Base-by-base conservation (phyloP, 2,888 invertebrate species). In the Bedellia somnulentella region DNA sequence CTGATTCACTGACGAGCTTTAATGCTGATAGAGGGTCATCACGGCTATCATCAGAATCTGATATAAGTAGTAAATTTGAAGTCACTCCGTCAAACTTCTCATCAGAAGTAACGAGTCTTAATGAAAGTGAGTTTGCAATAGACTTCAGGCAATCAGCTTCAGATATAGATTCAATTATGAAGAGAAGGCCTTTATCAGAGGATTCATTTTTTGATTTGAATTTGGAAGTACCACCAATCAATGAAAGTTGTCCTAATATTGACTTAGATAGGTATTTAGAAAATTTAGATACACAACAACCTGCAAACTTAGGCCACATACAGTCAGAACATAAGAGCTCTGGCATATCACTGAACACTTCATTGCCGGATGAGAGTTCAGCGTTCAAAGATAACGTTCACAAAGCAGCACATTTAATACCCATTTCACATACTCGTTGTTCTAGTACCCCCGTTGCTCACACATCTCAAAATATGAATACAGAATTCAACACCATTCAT, bases 171-270 rank as follows among this genome's bases (percentile, higher is more conserved):
- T 70, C 79, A 15, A 79, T 82, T 42, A 55, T 85, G 24, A 89
- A 86, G 45, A 71, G 89, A 29, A 68, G 87, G 39, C 88, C 89
- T 0, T 76, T 89, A 3, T 87, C 88, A 12, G 86, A 87, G 47
- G 86, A 89, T 43, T 86, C 85, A 27, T 63, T 83, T 24, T 85
- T 85, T 47, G 85, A 87, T 49, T 66, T 86, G 24, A 82, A 82
- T 34, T 80, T 81, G 8, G 58, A 82, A 12, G 79, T 80, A 40
- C 76, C 77, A 34, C 73, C 80, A 1, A 50, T 79, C 21, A 70
- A 71, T 33, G 67, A 75, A 18, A 49, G 37, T 41, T 80, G 81
- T 22, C 56, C 60, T 4, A 80, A 79, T 37, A 70, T 81, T n/a
- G 83, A 86, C 47, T 62, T 87, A 29, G 86, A 87, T 52, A 79